These are phyloP conservation scores for Pseudochaenichthys georgianus DNA, from an alignment of 2,797 vertebrate species.

Conservation along the genomic window DNA sequence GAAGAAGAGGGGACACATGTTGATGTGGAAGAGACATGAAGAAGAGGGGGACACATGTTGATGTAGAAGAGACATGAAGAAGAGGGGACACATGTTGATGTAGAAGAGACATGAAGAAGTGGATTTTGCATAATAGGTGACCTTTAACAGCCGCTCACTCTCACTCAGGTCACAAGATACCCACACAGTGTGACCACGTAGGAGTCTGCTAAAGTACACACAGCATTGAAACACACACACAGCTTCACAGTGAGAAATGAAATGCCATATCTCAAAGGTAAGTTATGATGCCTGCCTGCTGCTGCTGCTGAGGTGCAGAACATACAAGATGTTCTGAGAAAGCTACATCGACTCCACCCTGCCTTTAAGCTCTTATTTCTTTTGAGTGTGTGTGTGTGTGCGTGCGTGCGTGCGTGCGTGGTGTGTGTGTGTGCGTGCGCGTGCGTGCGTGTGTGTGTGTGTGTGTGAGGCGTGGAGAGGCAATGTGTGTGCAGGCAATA, in stretches of 20 bases:
- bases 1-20: too few relatives aligned
- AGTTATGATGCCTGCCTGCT: constrained; percentile 55
- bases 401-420: constrained; percentile 41
- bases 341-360: constrained; percentile 73
- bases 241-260: constrained; percentile 47
- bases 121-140: too few relatives aligned
- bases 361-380: constrained; percentile 71
- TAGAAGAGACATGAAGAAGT: too few relatives aligned
- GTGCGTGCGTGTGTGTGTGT: constrained; percentile 48
- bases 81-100: too few relatives aligned
- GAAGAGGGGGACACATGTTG: too few relatives aligned
- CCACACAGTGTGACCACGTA: constrained; percentile 41
- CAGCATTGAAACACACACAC: constrained; percentile 2
- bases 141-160: constrained; percentile 24
- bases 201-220: constrained; percentile 52
- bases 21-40: too few relatives aligned
- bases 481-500: too few relatives aligned
- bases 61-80: too few relatives aligned
- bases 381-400: constrained; percentile 28
- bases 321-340: constrained; percentile 74
- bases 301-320: constrained; percentile 62
- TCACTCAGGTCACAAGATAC: constrained; percentile 52
- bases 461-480: too few relatives aligned
- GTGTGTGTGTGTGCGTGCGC: too few relatives aligned
- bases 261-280: constrained; percentile 47